Base-by-base conservation (phyloP, 2,797 vertebrate species). In the Epinephelus malabaricus region DNA sequence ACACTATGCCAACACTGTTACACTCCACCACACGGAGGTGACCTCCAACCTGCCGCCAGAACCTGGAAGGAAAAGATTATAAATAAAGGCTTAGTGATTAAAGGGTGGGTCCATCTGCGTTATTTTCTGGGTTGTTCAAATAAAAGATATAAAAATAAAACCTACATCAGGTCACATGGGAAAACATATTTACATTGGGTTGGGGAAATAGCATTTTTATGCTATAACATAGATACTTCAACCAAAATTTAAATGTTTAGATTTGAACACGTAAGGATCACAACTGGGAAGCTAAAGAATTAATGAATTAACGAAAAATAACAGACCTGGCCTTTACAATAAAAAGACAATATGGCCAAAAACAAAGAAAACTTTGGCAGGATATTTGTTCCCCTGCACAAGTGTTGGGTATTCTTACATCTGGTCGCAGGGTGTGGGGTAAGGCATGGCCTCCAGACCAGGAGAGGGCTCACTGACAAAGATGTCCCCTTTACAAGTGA, bases 401-500 rank as follows among this genome's bases (percentile, higher is more conserved):
- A 12, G 19, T 10, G 34, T 1, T 34, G 21, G 12, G 14, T 50
- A 3, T 62, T 72, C 86, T 76, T 94, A 99, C 98, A 99, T 98
- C 87, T 99, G 97, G 89, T 99, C 97, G 13, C 98, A 98, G 0
- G 97, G 95, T 71, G 94, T 95, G 34, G 94, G 94, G 83, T 95
- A 97, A 12, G 95, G 92, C 1, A 86, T 74, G 0, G 94, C 95
- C 92, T 99, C 98, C 91, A 99, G 94, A 56, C 91, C 92, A 2
- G 95, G 89, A 38, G 93, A 93, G 6, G 98, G 97, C 87, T 99
- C 98, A 14, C 98, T 98, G 74, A 99, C 97, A 61, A 99, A 99
- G 92, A 99, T 87, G 92, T 99, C 98, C 46, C 98, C 98, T 95
- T 97, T 99, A 89, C 98, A 99, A 80, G 98, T 99, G 74, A 97